phyloP scores from a whole-genome alignment of 2,113 vertebrate species.

The Riparia riparia region DNA sequence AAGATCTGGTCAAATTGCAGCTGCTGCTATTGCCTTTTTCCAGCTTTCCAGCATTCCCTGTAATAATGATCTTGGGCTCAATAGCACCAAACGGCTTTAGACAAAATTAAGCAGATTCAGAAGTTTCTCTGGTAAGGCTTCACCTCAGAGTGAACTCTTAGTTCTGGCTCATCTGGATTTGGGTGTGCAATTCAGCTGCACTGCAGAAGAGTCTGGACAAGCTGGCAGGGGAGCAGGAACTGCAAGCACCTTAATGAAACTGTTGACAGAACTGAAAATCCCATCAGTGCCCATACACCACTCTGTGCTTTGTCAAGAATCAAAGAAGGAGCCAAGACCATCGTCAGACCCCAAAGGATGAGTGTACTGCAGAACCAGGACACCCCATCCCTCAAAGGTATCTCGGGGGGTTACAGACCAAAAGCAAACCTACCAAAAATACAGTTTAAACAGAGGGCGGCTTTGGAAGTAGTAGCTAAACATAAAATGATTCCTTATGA shows the following conservation, averaged over 20 bases:
- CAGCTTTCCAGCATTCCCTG: not conserved
- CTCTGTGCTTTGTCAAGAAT: not conserved
- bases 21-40: not conserved
- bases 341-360: not conserved
- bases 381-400: not conserved
- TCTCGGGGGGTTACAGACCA: not conserved
- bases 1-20: not conserved
- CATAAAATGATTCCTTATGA: not conserved
- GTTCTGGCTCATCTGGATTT: not conserved
- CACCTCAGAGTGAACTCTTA: not conserved
- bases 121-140: not conserved
- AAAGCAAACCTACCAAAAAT: not conserved
- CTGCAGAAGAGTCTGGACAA: not conserved
- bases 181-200: not conserved
- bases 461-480: not conserved
- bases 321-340: not conserved
- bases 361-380: not conserved
- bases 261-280: not conserved
- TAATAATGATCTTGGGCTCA: not conserved
- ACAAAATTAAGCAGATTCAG: not conserved
- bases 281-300: fast-evolving
- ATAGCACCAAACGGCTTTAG: not conserved
- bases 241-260: not conserved
- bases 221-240: not conserved
- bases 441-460: not conserved